Percentiles rank a stretch among this genome's conserved stretches.
phyloP scores from a whole-genome alignment of 1,140 invertebrate species.

The Papilio aristodemus region DNA sequence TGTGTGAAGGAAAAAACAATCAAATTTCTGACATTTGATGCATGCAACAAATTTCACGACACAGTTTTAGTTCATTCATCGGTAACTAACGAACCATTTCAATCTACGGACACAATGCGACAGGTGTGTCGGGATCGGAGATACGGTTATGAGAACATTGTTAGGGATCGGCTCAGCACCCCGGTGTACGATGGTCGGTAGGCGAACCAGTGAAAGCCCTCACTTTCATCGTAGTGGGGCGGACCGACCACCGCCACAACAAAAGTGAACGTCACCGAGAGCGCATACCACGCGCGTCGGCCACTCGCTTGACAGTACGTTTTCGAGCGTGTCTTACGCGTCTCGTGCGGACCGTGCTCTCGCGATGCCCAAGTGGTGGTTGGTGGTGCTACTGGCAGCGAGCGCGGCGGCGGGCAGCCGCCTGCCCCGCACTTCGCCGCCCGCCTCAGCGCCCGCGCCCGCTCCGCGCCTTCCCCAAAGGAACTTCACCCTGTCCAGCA shows the following conservation, averaged over 20 bases:
- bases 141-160: neutral
- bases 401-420: slow-evolving; percentile 60
- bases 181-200: slow-evolving; percentile 35
- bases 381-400: slow-evolving; percentile 62
- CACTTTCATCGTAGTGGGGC: slow-evolving; percentile 73
- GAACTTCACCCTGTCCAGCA: slow-evolving; percentile 68
- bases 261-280: slow-evolving; percentile 68
- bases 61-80: slow-evolving; percentile 15
- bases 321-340: slow-evolving; percentile 51
- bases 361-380: slow-evolving; percentile 69
- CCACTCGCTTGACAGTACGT: slow-evolving; percentile 58
- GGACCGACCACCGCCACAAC: slow-evolving; percentile 52
- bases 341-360: slow-evolving; percentile 54
- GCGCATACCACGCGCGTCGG: slow-evolving; percentile 55
- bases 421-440: slow-evolving; percentile 66
- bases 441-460: slow-evolving; percentile 44
- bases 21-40: neutral
- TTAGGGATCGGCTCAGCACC: slow-evolving; percentile 37
- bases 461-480: slow-evolving; percentile 57
- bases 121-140: slow-evolving; percentile 1
- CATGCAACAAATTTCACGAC: slow-evolving; percentile 1
- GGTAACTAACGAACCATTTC: neutral
- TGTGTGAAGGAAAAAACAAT: neutral
- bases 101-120: neutral
- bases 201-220: slow-evolving; percentile 63